Evolutionary conservation across 2,113 vertebrate species (phyloP).

Genomic region (Gracilinanus agilis): DNA sequence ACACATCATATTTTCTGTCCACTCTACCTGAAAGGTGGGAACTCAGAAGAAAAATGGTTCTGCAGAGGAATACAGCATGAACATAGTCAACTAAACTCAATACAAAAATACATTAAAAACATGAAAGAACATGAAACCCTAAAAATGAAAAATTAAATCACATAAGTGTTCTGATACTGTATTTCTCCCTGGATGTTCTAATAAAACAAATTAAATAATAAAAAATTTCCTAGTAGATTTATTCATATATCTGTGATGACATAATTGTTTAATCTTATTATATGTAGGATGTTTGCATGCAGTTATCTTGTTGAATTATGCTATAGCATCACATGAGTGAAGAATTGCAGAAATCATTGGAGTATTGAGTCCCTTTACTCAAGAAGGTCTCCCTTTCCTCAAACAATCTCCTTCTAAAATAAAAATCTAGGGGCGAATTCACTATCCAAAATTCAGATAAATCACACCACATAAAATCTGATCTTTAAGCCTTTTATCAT

Average conservation of each 20-base stretch:
- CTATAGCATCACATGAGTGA: not conserved
- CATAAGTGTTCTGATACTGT: not conserved
- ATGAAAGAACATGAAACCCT: slow-evolving; percentile 5
- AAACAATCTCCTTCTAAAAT: not conserved
- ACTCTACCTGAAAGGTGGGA: not conserved
- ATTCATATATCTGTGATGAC: not conserved
- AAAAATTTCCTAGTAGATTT: not conserved
- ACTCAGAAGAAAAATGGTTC: not conserved
- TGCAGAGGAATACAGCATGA: not conserved
- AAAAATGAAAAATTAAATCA: slow-evolving; percentile 47
- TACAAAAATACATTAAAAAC: slow-evolving; percentile 22
- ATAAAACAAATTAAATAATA: not conserved
- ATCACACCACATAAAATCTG: not conserved
- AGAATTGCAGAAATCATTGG: not conserved
- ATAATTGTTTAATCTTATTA: not conserved
- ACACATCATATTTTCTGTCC: not conserved
- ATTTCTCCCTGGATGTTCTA: slow-evolving; percentile 23
- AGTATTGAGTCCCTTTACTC: not conserved
- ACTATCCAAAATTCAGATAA: not conserved
- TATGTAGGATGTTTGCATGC: not conserved
- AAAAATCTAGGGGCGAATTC: not conserved
- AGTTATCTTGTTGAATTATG: not conserved
- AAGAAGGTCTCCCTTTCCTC: not conserved
- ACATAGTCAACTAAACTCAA: slow-evolving; percentile 11
- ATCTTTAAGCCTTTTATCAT: not conserved